phyloP scores from a whole-genome alignment of 2,797 vertebrate species.

The Argentina silus region DNA sequence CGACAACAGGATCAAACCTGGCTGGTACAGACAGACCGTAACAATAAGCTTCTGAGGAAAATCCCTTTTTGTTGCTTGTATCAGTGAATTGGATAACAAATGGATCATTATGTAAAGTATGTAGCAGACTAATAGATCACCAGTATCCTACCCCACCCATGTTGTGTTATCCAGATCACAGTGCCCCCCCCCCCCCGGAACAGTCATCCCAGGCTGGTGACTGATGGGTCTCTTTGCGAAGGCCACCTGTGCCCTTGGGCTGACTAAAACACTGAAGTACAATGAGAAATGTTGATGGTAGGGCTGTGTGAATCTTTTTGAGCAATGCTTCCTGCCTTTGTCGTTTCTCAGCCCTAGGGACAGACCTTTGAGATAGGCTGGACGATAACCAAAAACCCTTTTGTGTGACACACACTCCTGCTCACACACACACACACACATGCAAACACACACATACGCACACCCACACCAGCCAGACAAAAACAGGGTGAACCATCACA shows the following conservation, averaged over 20 bases:
- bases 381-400: constrained; percentile 29
- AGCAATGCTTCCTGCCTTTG: constrained; percentile 30
- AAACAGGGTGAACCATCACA: constrained; percentile 20
- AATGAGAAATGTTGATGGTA: constrained; percentile 38
- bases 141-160: constrained; percentile 36
- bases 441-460: not conserved
- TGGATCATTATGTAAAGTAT: constrained; percentile 27
- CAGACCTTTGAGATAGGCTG: constrained; percentile 9
- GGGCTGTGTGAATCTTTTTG: constrained; percentile 20
- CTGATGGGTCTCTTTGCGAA: constrained; percentile 57
- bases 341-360: constrained; percentile 20
- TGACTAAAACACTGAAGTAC: constrained; percentile 39
- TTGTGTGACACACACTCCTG: constrained; percentile 26
- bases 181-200: not conserved
- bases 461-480: not conserved
- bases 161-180: constrained; percentile 46
- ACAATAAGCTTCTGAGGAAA: constrained; percentile 7
- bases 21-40: not conserved
- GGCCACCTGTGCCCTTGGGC: constrained; percentile 65
- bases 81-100: constrained; percentile 24
- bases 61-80: constrained; percentile 8
- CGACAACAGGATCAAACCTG: constrained; percentile 33
- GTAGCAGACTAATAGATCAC: constrained; percentile 43
- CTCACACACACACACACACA: constrained; percentile 15
- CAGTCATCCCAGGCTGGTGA: constrained; percentile 50